Conservation (phyloP, 2,797 vertebrate species). For the Enteromius radiatus region DNA sequence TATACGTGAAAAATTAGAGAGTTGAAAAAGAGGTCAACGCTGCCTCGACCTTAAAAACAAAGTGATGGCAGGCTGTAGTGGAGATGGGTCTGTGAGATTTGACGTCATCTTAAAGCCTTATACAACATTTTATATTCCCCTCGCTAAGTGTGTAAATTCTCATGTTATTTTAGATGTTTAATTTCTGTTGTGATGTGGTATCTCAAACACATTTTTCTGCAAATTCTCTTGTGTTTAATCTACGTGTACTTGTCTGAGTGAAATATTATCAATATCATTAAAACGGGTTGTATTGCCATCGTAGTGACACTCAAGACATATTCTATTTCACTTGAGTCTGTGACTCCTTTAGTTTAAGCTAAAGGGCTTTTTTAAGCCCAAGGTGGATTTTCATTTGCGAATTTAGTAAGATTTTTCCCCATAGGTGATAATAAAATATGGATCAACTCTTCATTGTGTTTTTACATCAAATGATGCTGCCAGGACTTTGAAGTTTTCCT, state of each 20-base stretch:
- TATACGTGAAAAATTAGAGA: constrained; percentile 74
- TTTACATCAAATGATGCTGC: not conserved
- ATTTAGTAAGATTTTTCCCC: constrained; percentile 7
- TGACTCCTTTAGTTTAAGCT: not conserved
- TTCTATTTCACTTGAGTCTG: not conserved
- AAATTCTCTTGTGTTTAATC: not conserved
- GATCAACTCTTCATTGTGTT: constrained; percentile 12
- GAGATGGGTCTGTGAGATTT: constrained; percentile 17
- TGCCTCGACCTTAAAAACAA: constrained; percentile 69
- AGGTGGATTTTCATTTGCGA: not conserved
- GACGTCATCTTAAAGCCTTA: constrained; percentile 25
- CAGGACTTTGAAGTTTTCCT: constrained; percentile 4
- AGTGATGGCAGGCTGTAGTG: constrained; percentile 64
- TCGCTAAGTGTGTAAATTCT: not conserved
- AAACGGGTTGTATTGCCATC: not conserved
- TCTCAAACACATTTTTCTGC: not conserved
- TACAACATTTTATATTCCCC: constrained; percentile 22
- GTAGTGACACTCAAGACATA: not conserved
- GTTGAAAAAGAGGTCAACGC: constrained; percentile 83
- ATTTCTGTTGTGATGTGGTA: constrained; percentile 9
- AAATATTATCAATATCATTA: not conserved
- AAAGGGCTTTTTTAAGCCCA: not conserved
- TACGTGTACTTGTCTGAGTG: not conserved
- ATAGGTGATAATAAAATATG: constrained; percentile 1
- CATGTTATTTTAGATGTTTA: not conserved